These are phyloP conservation scores for Scaeva pyrastri DNA, from an alignment of 2,888 invertebrate species.

Conservation along the genomic window DNA sequence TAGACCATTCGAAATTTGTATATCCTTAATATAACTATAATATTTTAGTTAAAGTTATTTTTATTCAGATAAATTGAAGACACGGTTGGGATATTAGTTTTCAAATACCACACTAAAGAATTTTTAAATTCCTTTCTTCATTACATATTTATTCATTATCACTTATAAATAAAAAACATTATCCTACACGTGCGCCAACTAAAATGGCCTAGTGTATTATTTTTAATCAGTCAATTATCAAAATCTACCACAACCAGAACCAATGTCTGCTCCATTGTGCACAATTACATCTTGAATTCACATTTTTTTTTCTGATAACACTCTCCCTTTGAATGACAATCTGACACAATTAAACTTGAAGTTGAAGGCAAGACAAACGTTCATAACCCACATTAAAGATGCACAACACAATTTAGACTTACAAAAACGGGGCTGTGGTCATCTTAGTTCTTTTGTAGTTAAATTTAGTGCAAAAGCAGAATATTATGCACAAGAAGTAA, in stretches of 20 bases:
- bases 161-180: no score
- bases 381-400: not conserved
- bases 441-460: constrained; percentile 45
- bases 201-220: not conserved
- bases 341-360: not conserved
- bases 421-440: constrained; percentile 14
- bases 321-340: not conserved
- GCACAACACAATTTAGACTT: constrained; percentile 19
- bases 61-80: no score
- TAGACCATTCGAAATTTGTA: no score
- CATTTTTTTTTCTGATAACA: constrained; percentile 26
- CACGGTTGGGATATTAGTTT: no score
- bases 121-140: no score
- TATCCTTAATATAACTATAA: no score
- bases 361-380: not conserved
- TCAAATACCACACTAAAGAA: no score
- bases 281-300: not conserved
- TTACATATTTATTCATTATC: no score
- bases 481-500: constrained; percentile 51
- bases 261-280: not conserved
- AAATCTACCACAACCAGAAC: not conserved
- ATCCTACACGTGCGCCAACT: constrained; percentile 9
- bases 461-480: constrained; percentile 44
- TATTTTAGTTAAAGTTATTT: no score
- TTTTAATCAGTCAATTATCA: not conserved